These are phyloP conservation scores for Ondatra zibethicus DNA, from an alignment of 2,113 vertebrate genomes.

Conservation along the genomic window DNA sequence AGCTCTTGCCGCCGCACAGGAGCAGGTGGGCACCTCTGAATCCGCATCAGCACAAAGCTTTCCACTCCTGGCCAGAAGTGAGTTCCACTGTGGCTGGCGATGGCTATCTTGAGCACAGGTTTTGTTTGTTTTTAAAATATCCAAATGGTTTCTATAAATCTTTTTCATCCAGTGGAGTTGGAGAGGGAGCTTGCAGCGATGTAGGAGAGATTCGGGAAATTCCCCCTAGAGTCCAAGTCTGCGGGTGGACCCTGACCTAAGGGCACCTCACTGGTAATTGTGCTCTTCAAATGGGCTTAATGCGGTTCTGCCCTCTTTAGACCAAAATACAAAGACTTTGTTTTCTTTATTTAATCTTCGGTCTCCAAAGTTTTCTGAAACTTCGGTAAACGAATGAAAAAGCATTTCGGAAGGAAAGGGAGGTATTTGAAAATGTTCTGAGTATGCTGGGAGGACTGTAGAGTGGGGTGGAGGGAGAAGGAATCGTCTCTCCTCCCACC, in stretches of 20 bases:
- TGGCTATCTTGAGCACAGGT: conserved; percentile 17
- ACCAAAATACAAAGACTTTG: neutral
- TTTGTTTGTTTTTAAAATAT: conserved; percentile 35
- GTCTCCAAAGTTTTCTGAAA: conserved; percentile 28
- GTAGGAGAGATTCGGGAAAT: neutral
- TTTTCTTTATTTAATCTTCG: neutral
- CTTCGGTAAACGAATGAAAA: conserved; percentile 55
- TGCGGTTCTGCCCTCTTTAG: neutral
- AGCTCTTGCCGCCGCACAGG: neutral
- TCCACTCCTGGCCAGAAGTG: neutral
- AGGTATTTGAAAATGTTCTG: neutral
- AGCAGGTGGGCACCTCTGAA: conserved; percentile 55
- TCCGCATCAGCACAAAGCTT: conserved; percentile 52
- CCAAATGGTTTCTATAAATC: conserved; percentile 61
- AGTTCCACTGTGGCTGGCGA: neutral
- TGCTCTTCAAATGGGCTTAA: neutral
- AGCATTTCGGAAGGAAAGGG: neutral
- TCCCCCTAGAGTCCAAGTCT: neutral
- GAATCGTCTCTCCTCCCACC: neutral
- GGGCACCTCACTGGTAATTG: neutral
- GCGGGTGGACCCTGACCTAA: neutral
- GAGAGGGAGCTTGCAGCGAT: neutral
- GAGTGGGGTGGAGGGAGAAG: neutral
- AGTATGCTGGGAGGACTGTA: neutral
- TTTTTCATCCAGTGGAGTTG: neutral